Base-by-base conservation (phyloP, 2,888 invertebrate genomes). In the Melieria picta region DNA sequence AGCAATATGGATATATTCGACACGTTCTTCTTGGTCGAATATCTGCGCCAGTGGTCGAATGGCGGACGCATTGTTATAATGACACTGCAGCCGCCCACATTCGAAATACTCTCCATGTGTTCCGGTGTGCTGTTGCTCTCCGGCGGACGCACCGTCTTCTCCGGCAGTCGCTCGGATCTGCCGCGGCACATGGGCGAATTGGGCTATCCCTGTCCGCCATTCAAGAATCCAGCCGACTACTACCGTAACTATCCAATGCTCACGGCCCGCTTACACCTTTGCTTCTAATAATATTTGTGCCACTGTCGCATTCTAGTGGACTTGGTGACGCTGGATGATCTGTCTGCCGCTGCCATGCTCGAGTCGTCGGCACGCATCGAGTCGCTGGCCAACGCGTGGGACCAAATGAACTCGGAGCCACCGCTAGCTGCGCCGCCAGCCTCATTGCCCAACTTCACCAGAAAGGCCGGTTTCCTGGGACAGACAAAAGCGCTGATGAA, bases 181-280 rank as follows among this genome's bases (percentile, higher is more conserved):
- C 91, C 97, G 84, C 93, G 95, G 82, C 98, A 98, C 88, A 98
- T 98, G 88, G 94, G 93, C 68, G 91, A 92, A 65, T 88, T 91
- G 76, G 97, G 97, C 82, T 98, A 96, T 88, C 97, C 97, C 3
- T 98, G 97, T 86, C 98, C 98, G 11, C 94, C 96, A 0, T 97
- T 94, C 86, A 98, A 98, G 87, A 98, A 98, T 84, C 97, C 97
- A 65, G 96, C 97, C 0, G 98, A 98, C 88, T 98, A 98, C 85
- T 98, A 98, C 85, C 89, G 95, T 95, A 88, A 91, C 93, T 90
- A 72, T 30, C 2, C 30, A 30, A 30, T 30, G 30, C 30, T 30
- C 30, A 30, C 30, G 2, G 2, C 3, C 1, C 30, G 30, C 30
- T 30, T 30, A 30, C 30, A 30, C 3, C 3, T 3, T 30, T 30